Evolutionary conservation across 2,113 vertebrate genomes (phyloP).

Genomic region (Rhabdomys dilectus): DNA sequence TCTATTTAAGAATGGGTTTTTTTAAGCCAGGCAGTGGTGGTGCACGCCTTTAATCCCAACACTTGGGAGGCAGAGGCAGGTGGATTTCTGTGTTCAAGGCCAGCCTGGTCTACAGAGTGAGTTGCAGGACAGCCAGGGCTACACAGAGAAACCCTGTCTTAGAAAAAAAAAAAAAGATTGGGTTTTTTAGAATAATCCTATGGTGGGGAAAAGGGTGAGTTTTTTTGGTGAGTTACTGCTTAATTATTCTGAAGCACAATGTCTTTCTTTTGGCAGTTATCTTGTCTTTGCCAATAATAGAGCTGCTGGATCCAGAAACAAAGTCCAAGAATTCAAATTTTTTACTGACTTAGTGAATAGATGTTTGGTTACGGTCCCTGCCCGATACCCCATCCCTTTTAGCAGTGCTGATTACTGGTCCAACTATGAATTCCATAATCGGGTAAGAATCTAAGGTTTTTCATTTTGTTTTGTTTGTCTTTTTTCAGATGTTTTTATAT

Average conservation of each 20-base stretch:
- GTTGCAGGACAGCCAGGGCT: no score
- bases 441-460: slow-evolving; percentile 88
- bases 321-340: slow-evolving; percentile 89
- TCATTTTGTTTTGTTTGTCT: neutral
- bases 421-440: slow-evolving; percentile 97
- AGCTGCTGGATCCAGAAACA: slow-evolving; percentile 86
- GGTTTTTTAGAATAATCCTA: slow-evolving; percentile 59
- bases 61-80: no score
- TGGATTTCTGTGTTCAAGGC: no score
- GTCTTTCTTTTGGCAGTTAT: slow-evolving; percentile 90
- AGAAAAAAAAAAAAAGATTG: neutral
- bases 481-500: slow-evolving; percentile 40
- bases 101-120: no score
- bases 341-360: slow-evolving; percentile 96
- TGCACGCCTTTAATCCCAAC: no score
- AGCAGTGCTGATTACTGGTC: slow-evolving; percentile 96
- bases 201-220: slow-evolving; percentile 13
- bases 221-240: slow-evolving; percentile 49
- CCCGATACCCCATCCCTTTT: slow-evolving; percentile 93
- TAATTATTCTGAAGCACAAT: slow-evolving; percentile 68
- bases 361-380: slow-evolving; percentile 95
- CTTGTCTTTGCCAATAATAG: slow-evolving; percentile 94
- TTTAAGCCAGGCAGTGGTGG: neutral
- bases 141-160: no score
- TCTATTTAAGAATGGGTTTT: slow-evolving; percentile 62